Evolutionary conservation across 1,140 invertebrate genomes (phyloP), one percentile per base, ranked within the genome.

Genomic region (Drosophila busckii): DNA sequence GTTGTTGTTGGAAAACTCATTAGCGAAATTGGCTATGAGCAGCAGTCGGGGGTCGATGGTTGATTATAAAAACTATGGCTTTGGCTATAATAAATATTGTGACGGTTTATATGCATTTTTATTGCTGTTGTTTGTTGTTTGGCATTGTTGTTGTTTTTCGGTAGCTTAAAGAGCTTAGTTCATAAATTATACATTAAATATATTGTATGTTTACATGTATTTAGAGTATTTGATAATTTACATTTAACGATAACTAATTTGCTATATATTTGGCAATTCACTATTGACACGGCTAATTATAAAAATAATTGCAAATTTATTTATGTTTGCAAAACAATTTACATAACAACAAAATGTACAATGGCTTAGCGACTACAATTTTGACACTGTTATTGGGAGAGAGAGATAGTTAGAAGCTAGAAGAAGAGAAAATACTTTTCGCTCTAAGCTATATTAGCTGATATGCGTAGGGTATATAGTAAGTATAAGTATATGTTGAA

Each of bases 1-100:
- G 6, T 37, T 23, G 13, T 29, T 10, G 42, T 32, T 26, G 46
- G 20, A 45, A 78, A 76, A 78, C 61, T 76, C 71, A 76, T 76
- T 76, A 78, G 66, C 55, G 35, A 76, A 78, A 78, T 78, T 62
- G 71, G 52, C 50, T 37, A 53, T 34, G n/a, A 23, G 49, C 25
- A 44, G 61, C 61, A n/a, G 38, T 55, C 48, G 65, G 53, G 32
- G 54, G 68, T 61, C 58, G 58, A 73, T 67, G 60, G 31, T 59
- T 53, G 31, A 49, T 29, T 25, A 28, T 48, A 4, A 40, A 40
- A 34, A 42, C 53, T 20, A 49, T 56, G 50, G 41, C 20, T 49
- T 25, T 50, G 22, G 37, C 59, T 61, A 34, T 50, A 48, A 50
- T 53, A 65, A 64, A 70, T 37, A 42, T 40, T 68, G 26, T 25